phyloP scores from a whole-genome alignment of 2,113 vertebrate species.

The Callipepla californica region DNA sequence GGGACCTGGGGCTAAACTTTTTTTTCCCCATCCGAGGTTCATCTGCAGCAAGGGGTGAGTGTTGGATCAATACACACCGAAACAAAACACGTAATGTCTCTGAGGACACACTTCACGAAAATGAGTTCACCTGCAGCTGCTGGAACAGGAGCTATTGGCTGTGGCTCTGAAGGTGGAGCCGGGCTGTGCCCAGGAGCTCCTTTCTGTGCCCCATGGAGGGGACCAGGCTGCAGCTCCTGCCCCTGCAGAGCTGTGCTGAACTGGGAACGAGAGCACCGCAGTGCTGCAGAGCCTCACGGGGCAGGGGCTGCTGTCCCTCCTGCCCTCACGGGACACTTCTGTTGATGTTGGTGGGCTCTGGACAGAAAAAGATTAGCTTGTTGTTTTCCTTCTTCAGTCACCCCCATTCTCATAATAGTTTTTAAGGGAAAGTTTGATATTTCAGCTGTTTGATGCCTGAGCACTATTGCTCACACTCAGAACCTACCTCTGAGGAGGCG shows the following conservation, averaged over 20 bases:
- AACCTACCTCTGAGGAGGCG: neutral
- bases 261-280: neutral
- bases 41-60: neutral
- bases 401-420: neutral
- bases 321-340: accelerated
- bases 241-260: neutral
- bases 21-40: neutral
- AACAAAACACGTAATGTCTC: neutral
- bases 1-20: neutral
- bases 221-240: neutral
- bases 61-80: neutral
- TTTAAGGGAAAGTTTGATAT: neutral
- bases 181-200: neutral
- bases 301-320: neutral
- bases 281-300: neutral
- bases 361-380: neutral
- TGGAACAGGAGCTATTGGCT: neutral
- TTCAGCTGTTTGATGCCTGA: neutral
- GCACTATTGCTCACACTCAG: neutral
- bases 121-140: neutral
- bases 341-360: neutral
- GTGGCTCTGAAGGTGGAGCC: neutral
- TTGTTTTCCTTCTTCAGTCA: neutral
- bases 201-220: neutral
- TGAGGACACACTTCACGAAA: neutral